phyloP scores from a whole-genome alignment of 1,140 invertebrate species.

The Lepidotrigona ventralis region DNA sequence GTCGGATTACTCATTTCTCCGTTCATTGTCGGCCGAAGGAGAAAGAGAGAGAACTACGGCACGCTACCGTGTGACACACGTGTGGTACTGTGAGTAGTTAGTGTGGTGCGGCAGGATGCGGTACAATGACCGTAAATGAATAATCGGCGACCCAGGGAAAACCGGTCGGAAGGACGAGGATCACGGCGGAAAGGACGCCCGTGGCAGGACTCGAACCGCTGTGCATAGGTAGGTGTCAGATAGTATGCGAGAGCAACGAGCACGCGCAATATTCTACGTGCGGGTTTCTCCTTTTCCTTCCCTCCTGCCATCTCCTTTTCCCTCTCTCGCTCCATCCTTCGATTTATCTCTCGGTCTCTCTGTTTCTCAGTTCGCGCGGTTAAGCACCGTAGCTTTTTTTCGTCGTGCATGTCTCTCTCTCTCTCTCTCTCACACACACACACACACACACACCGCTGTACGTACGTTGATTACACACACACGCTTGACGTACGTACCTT shows the following conservation, averaged over 20 bases:
- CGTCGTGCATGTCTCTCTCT: not conserved
- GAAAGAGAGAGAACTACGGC: not conserved
- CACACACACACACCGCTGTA: not conserved
- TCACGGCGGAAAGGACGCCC: slow-evolving; percentile 46
- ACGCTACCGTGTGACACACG: slow-evolving; percentile 8
- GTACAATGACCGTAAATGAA: slow-evolving; percentile 46
- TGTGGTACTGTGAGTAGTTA: slow-evolving; percentile 19
- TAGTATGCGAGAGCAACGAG: slow-evolving; percentile 34
- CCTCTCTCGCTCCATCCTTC: not conserved
- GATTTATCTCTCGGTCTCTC: not conserved
- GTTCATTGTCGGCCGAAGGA: not conserved
- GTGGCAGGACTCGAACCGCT: slow-evolving; percentile 42
- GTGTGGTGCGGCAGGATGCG: slow-evolving; percentile 32
- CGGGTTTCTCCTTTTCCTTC: slow-evolving; percentile 5
- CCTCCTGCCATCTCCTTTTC: not conserved
- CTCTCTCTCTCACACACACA: no score
- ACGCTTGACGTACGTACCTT: not conserved
- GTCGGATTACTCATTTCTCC: not conserved
- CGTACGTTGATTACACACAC: not conserved
- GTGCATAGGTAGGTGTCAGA: slow-evolving; percentile 53
- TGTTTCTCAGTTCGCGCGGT: not conserved
- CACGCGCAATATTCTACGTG: slow-evolving; percentile 51
- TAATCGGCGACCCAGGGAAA: slow-evolving; percentile 31
- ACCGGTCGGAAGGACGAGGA: slow-evolving; percentile 49
- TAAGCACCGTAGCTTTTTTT: slow-evolving; percentile 21